Percentiles rank a stretch among this genome's conserved stretches.
Evolutionary conservation across 2,797 vertebrate genomes (phyloP).

Genomic region (Acrossocheilus fasciatus): DNA sequence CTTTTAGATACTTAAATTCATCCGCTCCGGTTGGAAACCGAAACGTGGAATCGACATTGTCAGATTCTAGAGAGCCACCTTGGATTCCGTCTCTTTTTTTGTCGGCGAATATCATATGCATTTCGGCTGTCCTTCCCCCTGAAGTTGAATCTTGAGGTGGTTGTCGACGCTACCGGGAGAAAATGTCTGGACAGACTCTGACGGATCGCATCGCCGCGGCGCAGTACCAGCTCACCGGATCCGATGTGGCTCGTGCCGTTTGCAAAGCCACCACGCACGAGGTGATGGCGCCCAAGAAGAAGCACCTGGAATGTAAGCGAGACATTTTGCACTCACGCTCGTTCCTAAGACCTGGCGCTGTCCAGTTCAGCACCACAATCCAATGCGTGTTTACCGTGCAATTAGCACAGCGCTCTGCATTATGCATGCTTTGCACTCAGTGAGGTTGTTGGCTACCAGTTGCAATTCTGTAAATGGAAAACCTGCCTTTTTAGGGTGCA

Average conservation of each 20-base stretch:
- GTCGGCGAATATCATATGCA: slow-evolving; percentile 53
- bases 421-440: background rate
- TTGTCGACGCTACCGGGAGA: slow-evolving; percentile 72
- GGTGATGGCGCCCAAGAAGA: slow-evolving; percentile 99
- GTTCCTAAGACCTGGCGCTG: slow-evolving; percentile 46
- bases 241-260: slow-evolving; percentile 96
- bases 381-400: background rate
- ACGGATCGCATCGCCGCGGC: slow-evolving; percentile 99
- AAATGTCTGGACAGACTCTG: slow-evolving; percentile 99
- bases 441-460: background rate
- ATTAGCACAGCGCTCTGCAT: background rate
- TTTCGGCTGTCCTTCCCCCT: slow-evolving; percentile 45
- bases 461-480: slow-evolving; percentile 26
- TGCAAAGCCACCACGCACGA: slow-evolving; percentile 99
- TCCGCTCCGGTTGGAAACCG: slow-evolving; percentile 57
- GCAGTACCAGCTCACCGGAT: slow-evolving; percentile 99
- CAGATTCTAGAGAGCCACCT: slow-evolving; percentile 15
- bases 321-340: slow-evolving; percentile 10
- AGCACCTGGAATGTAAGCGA: slow-evolving; percentile 99
- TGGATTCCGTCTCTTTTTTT: slow-evolving; percentile 23
- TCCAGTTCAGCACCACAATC: slow-evolving; percentile 57
- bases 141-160: slow-evolving; percentile 69
- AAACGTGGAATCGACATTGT: slow-evolving; percentile 50
- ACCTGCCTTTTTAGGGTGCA: slow-evolving; percentile 1
- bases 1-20: slow-evolving; percentile 69